Percentiles rank a stretch among this genome's conserved stretches.
Evolutionary conservation across 2,888 invertebrate species (phyloP).

Genomic region (Temnothorax rugatulus): DNA sequence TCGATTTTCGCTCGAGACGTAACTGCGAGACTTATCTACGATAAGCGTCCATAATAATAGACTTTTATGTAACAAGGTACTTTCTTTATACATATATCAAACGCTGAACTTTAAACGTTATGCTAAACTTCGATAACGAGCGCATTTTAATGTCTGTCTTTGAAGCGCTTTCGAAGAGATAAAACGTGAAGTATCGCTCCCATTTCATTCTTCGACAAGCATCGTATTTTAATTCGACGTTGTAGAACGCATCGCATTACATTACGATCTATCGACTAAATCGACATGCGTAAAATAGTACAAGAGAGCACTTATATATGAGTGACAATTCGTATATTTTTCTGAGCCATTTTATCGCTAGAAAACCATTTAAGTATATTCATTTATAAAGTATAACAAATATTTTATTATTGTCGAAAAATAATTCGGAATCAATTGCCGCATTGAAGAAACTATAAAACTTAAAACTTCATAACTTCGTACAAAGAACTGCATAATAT

Average conservation of each 20-base stretch:
- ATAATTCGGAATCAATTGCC: neutral
- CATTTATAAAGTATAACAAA: neutral
- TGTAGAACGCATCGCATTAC: constrained; percentile 34
- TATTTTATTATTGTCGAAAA: neutral
- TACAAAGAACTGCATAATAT: neutral
- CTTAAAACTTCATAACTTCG: neutral
- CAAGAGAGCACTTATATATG: neutral
- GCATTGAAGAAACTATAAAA: neutral
- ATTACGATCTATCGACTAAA: neutral
- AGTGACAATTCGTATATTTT: neutral
- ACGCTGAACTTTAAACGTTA: constrained; percentile 43
- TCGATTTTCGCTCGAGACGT: constrained; percentile 7
- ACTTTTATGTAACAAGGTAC: constrained; percentile 46
- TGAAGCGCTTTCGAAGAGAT: constrained; percentile 38
- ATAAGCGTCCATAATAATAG: constrained; percentile 39
- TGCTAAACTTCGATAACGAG: constrained; percentile 53
- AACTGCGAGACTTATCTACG: constrained; percentile 29
- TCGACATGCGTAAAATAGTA: constrained; percentile 11
- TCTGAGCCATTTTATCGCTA: neutral
- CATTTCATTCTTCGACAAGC: constrained; percentile 49
- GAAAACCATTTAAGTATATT: neutral
- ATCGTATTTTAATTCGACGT: constrained; percentile 51
- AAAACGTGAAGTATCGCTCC: constrained; percentile 39
- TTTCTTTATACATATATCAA: constrained; percentile 49
- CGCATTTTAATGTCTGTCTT: constrained; percentile 54